Conservation (phyloP, 2,888 invertebrate genomes). For the Lypha dubia region DNA sequence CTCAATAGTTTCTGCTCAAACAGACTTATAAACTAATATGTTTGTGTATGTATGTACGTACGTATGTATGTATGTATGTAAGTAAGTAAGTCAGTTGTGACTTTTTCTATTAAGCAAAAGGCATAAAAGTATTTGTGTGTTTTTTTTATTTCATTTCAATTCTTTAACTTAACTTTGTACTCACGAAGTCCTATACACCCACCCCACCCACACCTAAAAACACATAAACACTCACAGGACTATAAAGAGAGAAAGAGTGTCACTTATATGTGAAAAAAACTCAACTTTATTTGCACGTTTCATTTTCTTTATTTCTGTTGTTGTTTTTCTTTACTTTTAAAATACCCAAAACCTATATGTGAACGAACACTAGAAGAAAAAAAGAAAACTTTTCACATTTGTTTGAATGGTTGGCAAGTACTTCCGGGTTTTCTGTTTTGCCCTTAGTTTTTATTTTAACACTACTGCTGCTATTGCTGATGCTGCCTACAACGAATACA, state of each 20-base stretch:
- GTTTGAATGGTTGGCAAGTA: slow-evolving; percentile 63
- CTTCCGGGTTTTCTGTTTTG: slow-evolving; percentile 65
- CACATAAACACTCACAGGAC: slow-evolving; percentile 10
- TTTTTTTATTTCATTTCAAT: no score
- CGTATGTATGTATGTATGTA: neutral
- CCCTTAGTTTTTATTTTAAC: slow-evolving; percentile 33
- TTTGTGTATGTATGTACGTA: neutral
- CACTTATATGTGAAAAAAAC: slow-evolving; percentile 35
- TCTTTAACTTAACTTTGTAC: slow-evolving; percentile 51
- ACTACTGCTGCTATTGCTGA: no score
- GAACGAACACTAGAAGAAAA: neutral
- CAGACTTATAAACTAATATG: slow-evolving; percentile 3
- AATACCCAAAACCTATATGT: neutral
- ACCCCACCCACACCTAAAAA: slow-evolving; percentile 12
- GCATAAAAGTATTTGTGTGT: slow-evolving; percentile 51
- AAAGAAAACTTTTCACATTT: slow-evolving; percentile 55
- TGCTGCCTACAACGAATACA: slow-evolving; percentile 22
- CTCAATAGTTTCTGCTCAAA: slow-evolving; percentile 23
- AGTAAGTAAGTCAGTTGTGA: slow-evolving; percentile 60
- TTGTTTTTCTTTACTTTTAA: slow-evolving; percentile 1
- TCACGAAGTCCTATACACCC: slow-evolving; percentile 2
- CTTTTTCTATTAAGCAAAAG: slow-evolving; percentile 45
- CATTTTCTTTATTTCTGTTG: slow-evolving; percentile 46
- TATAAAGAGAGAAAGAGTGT: slow-evolving; percentile 18
- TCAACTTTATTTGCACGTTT: slow-evolving; percentile 60